phyloP scores from a whole-genome alignment of 2,888 invertebrate genomes.

The Ophion ventricosus region DNA sequence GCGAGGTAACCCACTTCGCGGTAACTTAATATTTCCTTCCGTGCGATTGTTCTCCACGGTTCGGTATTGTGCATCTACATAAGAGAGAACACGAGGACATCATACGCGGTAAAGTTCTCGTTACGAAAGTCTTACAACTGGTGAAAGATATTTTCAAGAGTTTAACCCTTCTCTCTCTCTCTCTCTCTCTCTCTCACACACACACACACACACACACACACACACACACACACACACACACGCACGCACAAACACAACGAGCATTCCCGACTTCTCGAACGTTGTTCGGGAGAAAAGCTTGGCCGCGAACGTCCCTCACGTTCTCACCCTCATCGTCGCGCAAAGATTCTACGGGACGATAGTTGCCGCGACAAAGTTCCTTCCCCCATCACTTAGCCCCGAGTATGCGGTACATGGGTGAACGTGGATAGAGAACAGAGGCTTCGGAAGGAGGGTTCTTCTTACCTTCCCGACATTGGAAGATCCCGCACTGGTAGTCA shows the following conservation, averaged over 20 bases:
- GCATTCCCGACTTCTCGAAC: constrained; percentile 12
- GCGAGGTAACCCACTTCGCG: constrained; percentile 7
- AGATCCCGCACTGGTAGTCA: constrained; percentile 35
- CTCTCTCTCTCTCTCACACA: too few relatives aligned
- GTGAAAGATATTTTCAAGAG: constrained; percentile 36
- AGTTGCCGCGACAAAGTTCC: constrained; percentile 66
- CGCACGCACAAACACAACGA: not conserved
- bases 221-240: not conserved
- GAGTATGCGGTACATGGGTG: constrained; percentile 43
- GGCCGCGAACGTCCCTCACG: constrained; percentile 17
- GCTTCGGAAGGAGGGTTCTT: constrained; percentile 50
- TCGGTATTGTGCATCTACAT: not conserved
- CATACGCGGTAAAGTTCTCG: constrained; percentile 22
- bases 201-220: too few relatives aligned
- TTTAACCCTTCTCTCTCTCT: constrained; percentile 10
- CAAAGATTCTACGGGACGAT: constrained; percentile 50
- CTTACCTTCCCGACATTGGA: constrained; percentile 30
- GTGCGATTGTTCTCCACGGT: constrained; percentile 17
- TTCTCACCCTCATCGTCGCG: constrained; percentile 19
- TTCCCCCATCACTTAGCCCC: constrained; percentile 56
- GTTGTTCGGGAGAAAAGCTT: constrained; percentile 44
- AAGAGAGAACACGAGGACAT: not conserved
- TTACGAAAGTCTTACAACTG: constrained; percentile 46
- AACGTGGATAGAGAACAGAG: constrained; percentile 27
- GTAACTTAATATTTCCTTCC: constrained; percentile 20